Base-by-base conservation (phyloP, 2,113 vertebrate species). In the Capreolus pygargus region DNA sequence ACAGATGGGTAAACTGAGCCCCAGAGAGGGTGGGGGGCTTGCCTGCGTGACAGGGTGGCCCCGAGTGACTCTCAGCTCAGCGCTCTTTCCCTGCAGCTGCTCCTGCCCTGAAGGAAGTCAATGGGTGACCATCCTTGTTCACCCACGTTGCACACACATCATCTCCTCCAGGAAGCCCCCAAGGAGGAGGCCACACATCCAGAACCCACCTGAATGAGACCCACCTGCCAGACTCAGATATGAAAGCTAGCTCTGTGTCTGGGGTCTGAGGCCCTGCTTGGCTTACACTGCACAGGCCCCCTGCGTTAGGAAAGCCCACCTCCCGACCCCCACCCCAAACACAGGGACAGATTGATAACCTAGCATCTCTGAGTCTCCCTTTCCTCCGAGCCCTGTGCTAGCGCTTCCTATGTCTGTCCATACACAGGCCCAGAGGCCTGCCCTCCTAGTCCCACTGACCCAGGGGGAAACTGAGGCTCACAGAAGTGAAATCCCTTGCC, bases 351-450 rank as follows among this genome's bases (percentile, higher is more conserved):
- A 50, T 5, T 23, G 43, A 16, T 16, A 67, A 36, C 3, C 50
- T 3, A 27, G 15, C 3, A 7, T 9, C 28, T 43, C 0, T 4
- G 50, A 30, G 9, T 43, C 57, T 45, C 87, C 74, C 8, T 88
- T 58, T n/a, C 50, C 52, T 27, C 9, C 1, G 11, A 27, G 28
- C n/a, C 33, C 58, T 12, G 39, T 15, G 57, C 84, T 19, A 2
- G 11, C 0, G 0, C 28, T 6, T 36, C 79, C 7, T 47, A 0
- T 6, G 1, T 45, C 79, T 25, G 57, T 54, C 30, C 45, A 3
- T 3, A 15, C 0, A 1, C 1, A 64, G 76, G 36, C 67, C 45
- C 28, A 2, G 25, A 78, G 55, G 15, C 2, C 3, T 6, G 1
- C 5, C 15, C 23, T 57, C 52, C 52, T 55, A 10, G 7, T 50